These are phyloP conservation scores for Scaptodrosophila latifasciaeformis DNA, from an alignment of 2,888 invertebrate species.

Conservation along the genomic window DNA sequence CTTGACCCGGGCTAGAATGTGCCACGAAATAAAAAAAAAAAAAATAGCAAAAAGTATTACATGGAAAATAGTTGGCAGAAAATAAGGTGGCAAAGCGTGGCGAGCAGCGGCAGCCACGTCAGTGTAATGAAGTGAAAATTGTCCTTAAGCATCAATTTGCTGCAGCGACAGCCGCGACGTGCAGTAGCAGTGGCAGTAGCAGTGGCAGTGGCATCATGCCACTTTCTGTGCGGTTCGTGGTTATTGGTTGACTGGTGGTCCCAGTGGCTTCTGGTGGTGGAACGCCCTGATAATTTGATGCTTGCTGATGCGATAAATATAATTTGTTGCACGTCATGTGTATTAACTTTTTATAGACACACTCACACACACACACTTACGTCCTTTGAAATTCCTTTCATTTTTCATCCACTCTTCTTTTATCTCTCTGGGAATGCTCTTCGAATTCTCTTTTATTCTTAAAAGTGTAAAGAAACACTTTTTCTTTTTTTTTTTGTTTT, in stretches of 20 bases:
- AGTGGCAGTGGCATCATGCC: too few relatives aligned
- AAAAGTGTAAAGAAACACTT: too few relatives aligned
- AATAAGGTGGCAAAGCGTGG: constrained; percentile 21
- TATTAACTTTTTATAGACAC: constrained; percentile 58
- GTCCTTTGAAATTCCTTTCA: too few relatives aligned
- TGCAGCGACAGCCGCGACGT: constrained; percentile 36
- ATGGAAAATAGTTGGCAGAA: constrained; percentile 33
- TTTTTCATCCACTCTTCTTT: too few relatives aligned
- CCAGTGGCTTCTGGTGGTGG: constrained; percentile 36
- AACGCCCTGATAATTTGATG: constrained; percentile 64
- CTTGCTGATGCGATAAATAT: constrained; percentile 70
- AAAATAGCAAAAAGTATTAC: constrained; percentile 29
- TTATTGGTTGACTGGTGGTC: too few relatives aligned
- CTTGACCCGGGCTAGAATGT: constrained; percentile 2
- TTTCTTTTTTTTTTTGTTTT: too few relatives aligned
- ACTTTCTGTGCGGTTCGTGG: too few relatives aligned
- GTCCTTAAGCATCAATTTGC: constrained; percentile 72
- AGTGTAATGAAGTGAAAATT: constrained; percentile 72
- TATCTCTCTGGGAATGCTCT: too few relatives aligned
- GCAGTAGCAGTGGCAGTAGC: neutral
- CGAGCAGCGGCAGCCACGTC: constrained; percentile 11
- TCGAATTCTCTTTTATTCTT: too few relatives aligned
- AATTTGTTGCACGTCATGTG: constrained; percentile 70
- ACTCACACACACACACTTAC: too few relatives aligned
- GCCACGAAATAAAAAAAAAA: too few relatives aligned